Evolutionary conservation across 2,888 invertebrate species (phyloP), one percentile per base, ranked within the genome.

Genomic region (Oscheius sp.): DNA sequence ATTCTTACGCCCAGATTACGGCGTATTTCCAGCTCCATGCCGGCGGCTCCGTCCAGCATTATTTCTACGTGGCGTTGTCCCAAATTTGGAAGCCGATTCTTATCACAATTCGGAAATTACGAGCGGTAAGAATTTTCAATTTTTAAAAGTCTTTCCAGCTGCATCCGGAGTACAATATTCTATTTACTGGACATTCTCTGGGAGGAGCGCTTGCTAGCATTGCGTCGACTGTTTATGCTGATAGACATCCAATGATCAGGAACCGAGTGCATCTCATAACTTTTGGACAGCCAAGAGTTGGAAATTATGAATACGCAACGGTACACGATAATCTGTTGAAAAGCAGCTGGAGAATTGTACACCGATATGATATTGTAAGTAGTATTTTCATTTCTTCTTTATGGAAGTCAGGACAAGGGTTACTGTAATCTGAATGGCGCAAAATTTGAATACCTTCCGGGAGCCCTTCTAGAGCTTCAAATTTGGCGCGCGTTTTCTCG

Each of bases 271-370:
- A 74, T 43, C 77, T 84, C 43, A 76, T 85, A 13, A 87, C 87
- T 0, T 87, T 86, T 72, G 87, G 87, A n/a, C 83, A 86, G 53
- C 87, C 87, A 0, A 68, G 87, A 66, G 87, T 87, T 9, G 87
- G 87, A 1, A 86, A 87, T 73, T 73, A 74, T 29, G 83, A 85
- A 53, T 87, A 84, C 68, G 84, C 86, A 0, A 59, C 56, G 52
- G 74, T 78, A 0, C 85, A 85, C 55, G 86, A 86, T 71, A 29
- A 53, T 49, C 56, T 84, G 5, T 76, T 87, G 6, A 80, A 76
- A 0, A 75, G 72, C 55, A 82, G 79, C 45, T 87, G 81, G 80
- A 75, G 84, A 55, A 29, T 84, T 27, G 79, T 82, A 13, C 86
- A 86, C 72, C 76, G 80, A 45, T 79, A 77, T 41, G 86, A 87